Evolutionary conservation across 2,797 vertebrate species (phyloP).

Genomic region (Labroides dimidiatus): DNA sequence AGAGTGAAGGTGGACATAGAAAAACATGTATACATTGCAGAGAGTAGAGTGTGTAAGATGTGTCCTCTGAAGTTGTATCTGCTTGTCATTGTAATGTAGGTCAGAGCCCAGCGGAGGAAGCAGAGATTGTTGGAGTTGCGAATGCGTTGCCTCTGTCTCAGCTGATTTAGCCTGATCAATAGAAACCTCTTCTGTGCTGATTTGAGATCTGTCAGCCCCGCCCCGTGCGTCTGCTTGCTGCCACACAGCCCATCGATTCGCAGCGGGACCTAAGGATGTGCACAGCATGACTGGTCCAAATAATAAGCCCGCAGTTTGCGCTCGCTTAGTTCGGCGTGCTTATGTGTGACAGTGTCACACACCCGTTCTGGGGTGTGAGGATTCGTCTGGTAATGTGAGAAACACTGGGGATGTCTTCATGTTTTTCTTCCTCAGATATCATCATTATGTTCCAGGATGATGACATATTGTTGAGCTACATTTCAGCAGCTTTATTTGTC

Average conservation of each 20-base stretch:
- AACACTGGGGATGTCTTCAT: not conserved
- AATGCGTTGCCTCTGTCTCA: constrained; percentile 60
- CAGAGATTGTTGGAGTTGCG: constrained; percentile 58
- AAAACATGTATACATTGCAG: constrained; percentile 10
- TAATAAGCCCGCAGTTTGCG: constrained; percentile 54
- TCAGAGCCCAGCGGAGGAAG: constrained; percentile 76
- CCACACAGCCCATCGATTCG: constrained; percentile 59
- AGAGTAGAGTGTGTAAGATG: constrained; percentile 55
- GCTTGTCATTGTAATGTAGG: constrained; percentile 81
- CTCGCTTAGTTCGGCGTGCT: constrained; percentile 61
- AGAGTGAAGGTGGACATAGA: not conserved
- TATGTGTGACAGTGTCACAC: constrained; percentile 29
- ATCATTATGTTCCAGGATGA: constrained; percentile 3
- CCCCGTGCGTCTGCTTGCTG: constrained; percentile 21
- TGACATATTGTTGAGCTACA: not conserved
- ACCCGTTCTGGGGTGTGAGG: not conserved
- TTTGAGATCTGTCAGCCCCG: constrained; percentile 57
- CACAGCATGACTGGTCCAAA: constrained; percentile 45
- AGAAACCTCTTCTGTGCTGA: constrained; percentile 62
- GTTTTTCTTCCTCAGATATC: not conserved
- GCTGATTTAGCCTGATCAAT: constrained; percentile 69
- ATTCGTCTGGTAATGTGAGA: constrained; percentile 14
- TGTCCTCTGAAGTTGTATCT: constrained; percentile 80
- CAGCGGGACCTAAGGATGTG: constrained; percentile 53
- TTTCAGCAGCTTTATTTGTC: not conserved